Percentiles rank a stretch among this genome's conserved stretches.
phyloP scores from a whole-genome alignment of 2,113 vertebrate genomes.

The Meriones unguiculatus region DNA sequence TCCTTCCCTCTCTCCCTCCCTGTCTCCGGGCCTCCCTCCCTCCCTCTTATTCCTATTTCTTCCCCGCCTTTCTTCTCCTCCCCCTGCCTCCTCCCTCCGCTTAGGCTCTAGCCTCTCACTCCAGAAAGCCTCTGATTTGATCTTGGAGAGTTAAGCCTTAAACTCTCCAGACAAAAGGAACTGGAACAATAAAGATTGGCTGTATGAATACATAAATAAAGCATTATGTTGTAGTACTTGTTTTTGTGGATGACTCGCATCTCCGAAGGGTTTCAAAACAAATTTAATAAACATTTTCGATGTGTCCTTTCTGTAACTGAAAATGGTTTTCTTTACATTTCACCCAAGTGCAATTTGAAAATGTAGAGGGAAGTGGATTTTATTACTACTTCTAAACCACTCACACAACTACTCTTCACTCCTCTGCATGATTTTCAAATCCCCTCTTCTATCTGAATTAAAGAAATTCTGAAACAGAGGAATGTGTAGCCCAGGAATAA shows the following conservation, averaged over 20 bases:
- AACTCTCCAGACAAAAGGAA: slow-evolving; percentile 17
- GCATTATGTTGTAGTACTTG: not conserved
- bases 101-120: not conserved
- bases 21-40: too few relatives aligned
- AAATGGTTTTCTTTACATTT: not conserved
- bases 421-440: slow-evolving; percentile 10
- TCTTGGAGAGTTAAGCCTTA: not conserved
- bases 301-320: not conserved
- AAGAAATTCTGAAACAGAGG: not conserved
- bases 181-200: not conserved
- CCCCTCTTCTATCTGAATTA: not conserved
- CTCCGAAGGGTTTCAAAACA: not conserved
- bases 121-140: not conserved
- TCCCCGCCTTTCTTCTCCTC: too few relatives aligned
- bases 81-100: not conserved
- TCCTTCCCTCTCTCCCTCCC: not conserved
- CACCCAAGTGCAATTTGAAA: not conserved
- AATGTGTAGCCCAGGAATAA: slow-evolving; percentile 31
- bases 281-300: not conserved
- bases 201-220: not conserved
- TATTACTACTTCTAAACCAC: not conserved
- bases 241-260: slow-evolving; percentile 11
- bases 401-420: not conserved
- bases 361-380: not conserved
- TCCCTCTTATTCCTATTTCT: too few relatives aligned